These are phyloP conservation scores for Gortyna flavago DNA, from an alignment of 2,888 invertebrate species.

Conservation along the genomic window DNA sequence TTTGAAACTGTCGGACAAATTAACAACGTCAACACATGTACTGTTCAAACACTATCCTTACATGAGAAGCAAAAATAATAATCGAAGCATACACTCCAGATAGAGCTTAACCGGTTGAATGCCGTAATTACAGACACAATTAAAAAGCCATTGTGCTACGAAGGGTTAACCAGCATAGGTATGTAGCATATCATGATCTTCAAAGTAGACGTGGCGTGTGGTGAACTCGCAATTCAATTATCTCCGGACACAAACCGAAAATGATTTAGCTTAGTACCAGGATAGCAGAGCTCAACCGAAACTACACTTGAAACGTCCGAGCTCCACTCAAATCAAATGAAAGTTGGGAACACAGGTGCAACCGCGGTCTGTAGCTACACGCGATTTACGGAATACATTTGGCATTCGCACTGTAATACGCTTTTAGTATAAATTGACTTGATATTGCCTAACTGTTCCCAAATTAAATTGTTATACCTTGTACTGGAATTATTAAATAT, in stretches of 20 bases:
- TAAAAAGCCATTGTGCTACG: no score
- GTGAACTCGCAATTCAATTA: conserved; percentile 68
- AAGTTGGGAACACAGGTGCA: conserved; percentile 69
- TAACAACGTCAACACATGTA: not conserved
- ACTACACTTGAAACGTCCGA: conserved; percentile 68
- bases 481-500: conserved; percentile 17
- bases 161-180: no score
- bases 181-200: conserved; percentile 38
- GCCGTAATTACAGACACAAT: no score
- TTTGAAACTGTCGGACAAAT: conserved; percentile 94
- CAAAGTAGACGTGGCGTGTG: conserved; percentile 38
- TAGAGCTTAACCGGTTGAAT: no score
- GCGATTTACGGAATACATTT: conserved; percentile 66
- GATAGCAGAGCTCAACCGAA: conserved; percentile 69
- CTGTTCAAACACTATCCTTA: not conserved
- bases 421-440: conserved; percentile 66
- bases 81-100: not conserved
- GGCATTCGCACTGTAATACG: conserved; percentile 55
- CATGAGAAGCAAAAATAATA: not conserved
- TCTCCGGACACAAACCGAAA: conserved; percentile 66
- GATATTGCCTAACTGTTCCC: conserved; percentile 51
- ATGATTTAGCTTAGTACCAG: conserved; percentile 72
- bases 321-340: conserved; percentile 73
- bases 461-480: conserved; percentile 35
- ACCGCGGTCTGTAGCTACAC: conserved; percentile 52